These are phyloP conservation scores for Nothocercus nigrocapillus DNA, from an alignment of 2,113 vertebrate species.

Conservation along the genomic window DNA sequence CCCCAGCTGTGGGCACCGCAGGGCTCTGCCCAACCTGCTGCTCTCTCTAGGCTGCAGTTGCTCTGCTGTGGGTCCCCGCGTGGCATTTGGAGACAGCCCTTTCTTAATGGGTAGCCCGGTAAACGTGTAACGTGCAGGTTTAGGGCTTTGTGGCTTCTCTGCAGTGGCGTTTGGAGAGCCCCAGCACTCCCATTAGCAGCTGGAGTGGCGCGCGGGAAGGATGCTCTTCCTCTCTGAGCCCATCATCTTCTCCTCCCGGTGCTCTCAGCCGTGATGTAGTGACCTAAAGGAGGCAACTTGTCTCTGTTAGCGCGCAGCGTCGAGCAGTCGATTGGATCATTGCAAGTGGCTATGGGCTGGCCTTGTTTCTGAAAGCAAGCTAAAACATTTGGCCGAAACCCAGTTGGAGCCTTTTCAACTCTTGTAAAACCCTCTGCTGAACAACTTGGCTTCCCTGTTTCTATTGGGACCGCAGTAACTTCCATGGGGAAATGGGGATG, in stretches of 20 bases:
- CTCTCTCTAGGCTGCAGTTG: background rate
- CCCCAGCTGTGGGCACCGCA: background rate
- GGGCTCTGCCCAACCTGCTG: background rate
- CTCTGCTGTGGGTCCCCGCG: background rate
- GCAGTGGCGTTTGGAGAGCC: constrained; percentile 18
- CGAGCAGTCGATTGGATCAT: constrained; percentile 5
- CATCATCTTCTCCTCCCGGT: constrained; percentile 44
- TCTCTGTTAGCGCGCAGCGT: constrained; percentile 34
- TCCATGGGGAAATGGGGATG: background rate
- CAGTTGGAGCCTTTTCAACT: background rate
- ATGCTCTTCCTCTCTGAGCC: constrained; percentile 50
- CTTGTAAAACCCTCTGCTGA: background rate
- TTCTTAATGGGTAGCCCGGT: background rate
- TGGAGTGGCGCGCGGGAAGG: constrained; percentile 43
- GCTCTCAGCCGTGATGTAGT: constrained; percentile 50
- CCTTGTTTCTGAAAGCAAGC: constrained; percentile 19
- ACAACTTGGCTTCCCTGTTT: background rate
- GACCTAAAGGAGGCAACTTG: constrained; percentile 43
- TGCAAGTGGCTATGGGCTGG: constrained; percentile 12
- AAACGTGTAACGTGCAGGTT: constrained; percentile 27
- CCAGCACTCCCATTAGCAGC: background rate
- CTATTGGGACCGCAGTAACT: background rate
- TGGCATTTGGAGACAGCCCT: background rate
- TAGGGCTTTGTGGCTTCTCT: constrained; percentile 42
- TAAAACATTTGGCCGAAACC: constrained; percentile 38